Base-by-base conservation (phyloP, 2,888 invertebrate genomes). In the Apodemia mormo region DNA sequence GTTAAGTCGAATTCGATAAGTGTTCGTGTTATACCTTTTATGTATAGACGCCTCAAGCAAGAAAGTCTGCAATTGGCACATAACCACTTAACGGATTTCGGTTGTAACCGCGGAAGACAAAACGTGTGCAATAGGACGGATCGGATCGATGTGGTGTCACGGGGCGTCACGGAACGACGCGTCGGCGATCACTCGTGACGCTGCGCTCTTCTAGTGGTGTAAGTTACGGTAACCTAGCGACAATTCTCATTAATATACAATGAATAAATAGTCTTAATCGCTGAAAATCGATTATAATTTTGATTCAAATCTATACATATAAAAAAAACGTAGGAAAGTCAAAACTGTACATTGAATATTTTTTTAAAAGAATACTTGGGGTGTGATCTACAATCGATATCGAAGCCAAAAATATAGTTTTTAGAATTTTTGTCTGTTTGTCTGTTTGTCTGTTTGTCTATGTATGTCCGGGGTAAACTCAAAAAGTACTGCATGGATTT, bases 111-210 rank as follows among this genome's bases (percentile, higher is more conserved):
- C 68, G 69, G 72, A 73, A 74, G 71, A 71, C 69, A 58, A 67
- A 74, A 71, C 74, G 76, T 76, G 78, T 75, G 78, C 79, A 81
- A 77, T 81, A 78, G 80, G 71, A 76, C 74, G 78, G 70, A 74
- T 77, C 79, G 78, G 77, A 81, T 81, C 81, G 78, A 78, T 77
- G 76, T 73, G 78, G 81, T 82, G 84, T 82, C 83, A 80, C 78
- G 76, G 80, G 79, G 78, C 82, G 85, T 82, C 80, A 85, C 85
- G 86, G 82, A 76, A 77, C 78, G 75, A 75, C 78, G 84, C 80
- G 78, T 76, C 76, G 71, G 76, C 82, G 80, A 85, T 84, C 82
- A 81, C 43, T 81, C 82, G 85, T 85, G 81, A 84, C 85, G 76
- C 69, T 68, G 56, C 64, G 56, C 66, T 30, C 43, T 14, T 37